Evolutionary conservation across 2,797 vertebrate species (phyloP).

Genomic region (Capromys pilorides): DNA sequence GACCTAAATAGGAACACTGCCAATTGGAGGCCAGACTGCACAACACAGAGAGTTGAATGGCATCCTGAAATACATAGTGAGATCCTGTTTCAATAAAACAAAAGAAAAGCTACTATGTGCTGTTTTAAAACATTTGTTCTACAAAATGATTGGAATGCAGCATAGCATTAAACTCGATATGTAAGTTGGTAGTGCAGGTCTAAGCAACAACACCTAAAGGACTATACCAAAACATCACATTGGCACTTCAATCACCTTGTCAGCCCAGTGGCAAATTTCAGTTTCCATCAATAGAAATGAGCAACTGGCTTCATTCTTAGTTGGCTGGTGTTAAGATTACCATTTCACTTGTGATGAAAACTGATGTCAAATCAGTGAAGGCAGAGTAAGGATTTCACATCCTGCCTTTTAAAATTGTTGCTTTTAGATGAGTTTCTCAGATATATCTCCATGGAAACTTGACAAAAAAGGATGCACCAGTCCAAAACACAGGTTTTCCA

Average conservation of each 20-base stretch:
- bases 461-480: constrained; percentile 70
- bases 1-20: background rate
- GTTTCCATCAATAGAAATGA: constrained; percentile 56
- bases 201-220: background rate
- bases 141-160: background rate
- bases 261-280: background rate
- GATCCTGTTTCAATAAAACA: background rate
- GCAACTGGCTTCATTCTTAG: constrained; percentile 33
- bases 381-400: constrained; percentile 73
- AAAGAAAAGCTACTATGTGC: constrained; percentile 13
- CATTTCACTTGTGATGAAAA: constrained; percentile 74
- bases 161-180: background rate
- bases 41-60: background rate
- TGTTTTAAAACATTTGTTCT: constrained; percentile 29
- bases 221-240: background rate
- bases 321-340: constrained; percentile 36
- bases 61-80: background rate
- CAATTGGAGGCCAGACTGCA: background rate
- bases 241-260: background rate
- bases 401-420: constrained; percentile 74
- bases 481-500: constrained; percentile 68
- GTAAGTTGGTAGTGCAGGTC: background rate
- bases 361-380: constrained; percentile 59
- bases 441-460: constrained; percentile 83
- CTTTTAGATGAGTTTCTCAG: constrained; percentile 75